Evolutionary conservation across 53 echinoderm and acorn worm species (phyloP), one percentile per base, ranked within the genome.

Genomic region (Stichopus horrens): DNA sequence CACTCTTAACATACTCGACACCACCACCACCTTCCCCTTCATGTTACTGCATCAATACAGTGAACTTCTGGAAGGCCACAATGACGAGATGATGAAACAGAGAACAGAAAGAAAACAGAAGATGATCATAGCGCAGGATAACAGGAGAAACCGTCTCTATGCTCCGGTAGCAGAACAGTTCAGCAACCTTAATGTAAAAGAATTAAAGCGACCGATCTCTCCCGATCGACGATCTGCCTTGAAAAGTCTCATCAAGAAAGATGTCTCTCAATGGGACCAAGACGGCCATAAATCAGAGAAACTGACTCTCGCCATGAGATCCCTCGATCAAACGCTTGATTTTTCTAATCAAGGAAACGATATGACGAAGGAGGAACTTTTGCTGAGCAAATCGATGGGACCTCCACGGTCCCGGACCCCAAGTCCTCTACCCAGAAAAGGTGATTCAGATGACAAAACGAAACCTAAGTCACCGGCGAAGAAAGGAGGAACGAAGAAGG

Each of bases 251-350:
- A 93, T 97, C 79, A 90, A 93, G 75, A 93, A 95, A 1, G 97
- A 97, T 76, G 88, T 92, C 73, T 75, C 86, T 19, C 95, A 95
- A 87, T 97, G 97, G 97, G 93, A 95, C 74, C 74, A 78, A 51
- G 87, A 85, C n/a, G 97, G 97, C 16, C 87, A 92, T 54, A 86
- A 91, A 74, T 91, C 93, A 7, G 91, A 91, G 58, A 90, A 88
- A 53, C 88, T 94, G 37, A 84, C 76, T 19, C 90, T 90, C 16
- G 92, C 91, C 9, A 89, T 97, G 65, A 75, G 97, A 21, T 95
- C 97, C 11, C 89, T 97, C 65, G 97, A 97, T 86, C 90, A 90
- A 52, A 97, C 97, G 5, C 91, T 97, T 53, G 94, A 97, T 76
- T 97, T 97, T 84, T 88, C 90, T 75, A 91, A 93, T 63, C 87